Evolutionary conservation across 2,888 invertebrate genomes (phyloP).

Genomic region (Standfussiana lucernea): DNA sequence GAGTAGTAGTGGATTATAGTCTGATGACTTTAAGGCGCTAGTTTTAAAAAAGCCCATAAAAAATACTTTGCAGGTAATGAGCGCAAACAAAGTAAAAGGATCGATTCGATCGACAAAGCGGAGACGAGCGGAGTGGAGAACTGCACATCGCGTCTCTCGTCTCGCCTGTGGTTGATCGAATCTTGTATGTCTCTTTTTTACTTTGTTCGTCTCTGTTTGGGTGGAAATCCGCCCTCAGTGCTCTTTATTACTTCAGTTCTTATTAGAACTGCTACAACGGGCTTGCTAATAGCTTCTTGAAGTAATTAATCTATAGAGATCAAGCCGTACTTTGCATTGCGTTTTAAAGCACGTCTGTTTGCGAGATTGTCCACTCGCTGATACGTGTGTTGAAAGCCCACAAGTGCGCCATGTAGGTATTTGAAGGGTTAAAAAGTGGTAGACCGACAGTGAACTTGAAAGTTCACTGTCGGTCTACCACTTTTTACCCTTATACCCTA

Average conservation of each 20-base stretch:
- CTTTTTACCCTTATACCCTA: neutral
- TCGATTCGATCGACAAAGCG: neutral
- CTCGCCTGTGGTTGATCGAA: neutral
- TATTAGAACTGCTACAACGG: neutral
- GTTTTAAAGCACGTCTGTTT: neutral
- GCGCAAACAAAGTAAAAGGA: neutral
- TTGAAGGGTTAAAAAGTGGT: too few species aligned
- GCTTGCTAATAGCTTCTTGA: neutral
- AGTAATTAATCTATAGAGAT: neutral
- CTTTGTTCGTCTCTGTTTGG: neutral
- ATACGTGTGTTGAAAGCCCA: neutral
- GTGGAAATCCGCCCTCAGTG: neutral
- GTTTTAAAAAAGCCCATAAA: neutral
- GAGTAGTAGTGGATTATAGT: neutral
- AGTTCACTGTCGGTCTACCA: neutral
- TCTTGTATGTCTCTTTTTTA: neutral
- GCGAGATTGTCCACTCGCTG: neutral
- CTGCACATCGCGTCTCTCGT: neutral
- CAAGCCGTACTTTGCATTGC: neutral
- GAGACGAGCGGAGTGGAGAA: neutral
- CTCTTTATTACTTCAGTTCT: neutral
- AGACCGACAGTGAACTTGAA: too few species aligned
- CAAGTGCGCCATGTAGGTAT: neutral
- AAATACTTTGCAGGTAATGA: neutral
- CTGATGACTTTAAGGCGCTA: neutral